Evolutionary conservation across 2,797 vertebrate species (phyloP), one percentile per base, ranked within the genome.

Genomic region (Anisognathus igniventris): DNA sequence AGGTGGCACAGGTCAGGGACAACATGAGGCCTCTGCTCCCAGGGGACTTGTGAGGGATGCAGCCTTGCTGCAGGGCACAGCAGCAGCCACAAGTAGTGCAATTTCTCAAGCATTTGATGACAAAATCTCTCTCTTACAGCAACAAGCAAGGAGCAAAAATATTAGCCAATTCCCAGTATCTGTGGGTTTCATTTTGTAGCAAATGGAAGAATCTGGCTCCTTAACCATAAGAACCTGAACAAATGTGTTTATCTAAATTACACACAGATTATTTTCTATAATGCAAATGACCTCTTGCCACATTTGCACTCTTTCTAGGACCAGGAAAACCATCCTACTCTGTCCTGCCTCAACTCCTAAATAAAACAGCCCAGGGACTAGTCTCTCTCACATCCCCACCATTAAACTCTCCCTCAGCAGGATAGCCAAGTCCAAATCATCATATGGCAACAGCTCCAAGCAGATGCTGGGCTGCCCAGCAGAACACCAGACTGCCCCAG

Each of bases 11-110:
- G 20, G 31, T 62, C 2, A 2, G 37, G 50, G 60, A 72, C 22
- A 66, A 44, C 0, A 0, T 0, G 24, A 75, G 12, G 33, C 14
- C 5, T 37, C 12, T 60, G 14, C 14, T 72, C 42, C 45, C 50
- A 48, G 30, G 12, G 15, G 18, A 60, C 28, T 14, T 3, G 0
- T 1, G 1, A 23, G 17, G 37, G 58, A 79, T 1, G 0, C 1
- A 0, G 30, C 23, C 48, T 48, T 53, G 24, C 31, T 37, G 27
- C 22, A 64, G 24, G 44, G 23, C 7, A 10, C 19, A 64, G 45
- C 2, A 12, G 30, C 42, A 68, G 33, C 33, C 50, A 48, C 40
- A 53, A 20, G 40, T 7, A 68, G 7, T 35, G 27, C 2, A 4
- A 35, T 50, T 88, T 60, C 78, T 73, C 33, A 19, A 51, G 61